Percentiles rank a stretch among this genome's conserved stretches.
Evolutionary conservation across 2,888 invertebrate species (phyloP).

Genomic region (Sericinus montela): DNA sequence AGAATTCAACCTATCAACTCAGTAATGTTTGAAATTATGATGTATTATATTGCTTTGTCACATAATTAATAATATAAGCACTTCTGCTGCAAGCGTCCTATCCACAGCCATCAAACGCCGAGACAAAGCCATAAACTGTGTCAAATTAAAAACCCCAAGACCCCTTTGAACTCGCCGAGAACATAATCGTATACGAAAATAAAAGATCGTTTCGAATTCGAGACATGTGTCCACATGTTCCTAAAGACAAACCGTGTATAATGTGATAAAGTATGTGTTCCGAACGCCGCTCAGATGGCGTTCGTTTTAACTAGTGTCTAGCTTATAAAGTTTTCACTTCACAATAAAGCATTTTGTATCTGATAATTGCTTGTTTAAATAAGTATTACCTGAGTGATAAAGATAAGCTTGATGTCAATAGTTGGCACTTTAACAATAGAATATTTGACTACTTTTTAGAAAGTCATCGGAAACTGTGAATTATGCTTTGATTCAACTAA

Average conservation of each 20-base stretch:
- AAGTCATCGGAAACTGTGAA: too few relatives aligned
- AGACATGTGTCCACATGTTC: slow-evolving; percentile 71
- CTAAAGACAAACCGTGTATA: slow-evolving; percentile 65
- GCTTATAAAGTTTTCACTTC: slow-evolving; percentile 22
- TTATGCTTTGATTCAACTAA: too few relatives aligned
- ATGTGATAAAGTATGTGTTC: slow-evolving; percentile 57
- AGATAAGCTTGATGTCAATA: too few relatives aligned
- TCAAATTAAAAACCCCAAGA: slow-evolving; percentile 72
- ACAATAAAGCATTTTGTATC: slow-evolving; percentile 4
- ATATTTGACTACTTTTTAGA: too few relatives aligned
- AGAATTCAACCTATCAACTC: too few relatives aligned
- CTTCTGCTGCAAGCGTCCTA: slow-evolving; percentile 32
- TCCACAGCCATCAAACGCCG: slow-evolving; percentile 47
- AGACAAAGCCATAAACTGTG: slow-evolving; percentile 66
- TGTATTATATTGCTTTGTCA: slow-evolving; percentile 26
- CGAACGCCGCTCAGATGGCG: slow-evolving; percentile 30
- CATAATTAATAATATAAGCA: slow-evolving; percentile 40
- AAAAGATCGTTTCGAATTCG: slow-evolving; percentile 59
- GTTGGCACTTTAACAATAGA: too few relatives aligned
- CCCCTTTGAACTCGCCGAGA: slow-evolving; percentile 68
- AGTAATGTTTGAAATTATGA: background rate
- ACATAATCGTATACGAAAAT: slow-evolving; percentile 64
- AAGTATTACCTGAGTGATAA: too few relatives aligned
- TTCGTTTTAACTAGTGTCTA: slow-evolving; percentile 34
- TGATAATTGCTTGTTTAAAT: too few relatives aligned